Evolutionary conservation across 1,140 invertebrate genomes (phyloP), one percentile per base, ranked within the genome.

Genomic region (Drosophila erecta): DNA sequence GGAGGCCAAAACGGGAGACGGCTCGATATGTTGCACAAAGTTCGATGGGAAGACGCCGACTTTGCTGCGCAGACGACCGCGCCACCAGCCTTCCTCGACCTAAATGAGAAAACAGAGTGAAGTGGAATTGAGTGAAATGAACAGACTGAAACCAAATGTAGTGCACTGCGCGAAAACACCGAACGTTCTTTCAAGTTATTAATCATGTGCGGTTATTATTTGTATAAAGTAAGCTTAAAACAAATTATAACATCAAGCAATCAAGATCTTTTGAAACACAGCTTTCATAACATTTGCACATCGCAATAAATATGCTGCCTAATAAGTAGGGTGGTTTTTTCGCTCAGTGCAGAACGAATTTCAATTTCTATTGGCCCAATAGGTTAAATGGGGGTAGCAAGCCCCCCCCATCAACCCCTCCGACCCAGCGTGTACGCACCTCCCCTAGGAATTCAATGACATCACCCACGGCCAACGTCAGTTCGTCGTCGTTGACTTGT

Each of bases 21-120:
- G 86, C 53, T 93, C 93, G 66, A 95, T 93, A 92, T 95, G 95
- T 87, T 94, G 94, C n/a, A 98, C 97, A 93, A 98, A 98, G 94
- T 98, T 98, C 6, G 97, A 98, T 15, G 97, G 97, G 93, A 98
- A 98, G 46, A 98, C 97, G 50, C 97, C 97, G 66, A 96, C 93
- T 86, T 94, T 95, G 50, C 95, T 96, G 72, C 93, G 93, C 10
- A 97, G 93, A 75, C 95, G 94, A 44, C 97, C 97, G 93, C 95
- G 95, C 96, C 96, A 98, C 97, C 97, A 98, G 15, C 97, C 97
- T 92, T 97, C 96, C 91, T 97, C 96, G 40, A 92, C 91, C 90
- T 92, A 87, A 90, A 91, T 91, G 76, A 60, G 57, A 65, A 62
- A 72, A 47, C 40, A 50, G 44, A 43, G 64, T 49, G 73, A 49